Evolutionary conservation across 2,797 vertebrate species (phyloP).

Genomic region (Enteromius mattozi): DNA sequence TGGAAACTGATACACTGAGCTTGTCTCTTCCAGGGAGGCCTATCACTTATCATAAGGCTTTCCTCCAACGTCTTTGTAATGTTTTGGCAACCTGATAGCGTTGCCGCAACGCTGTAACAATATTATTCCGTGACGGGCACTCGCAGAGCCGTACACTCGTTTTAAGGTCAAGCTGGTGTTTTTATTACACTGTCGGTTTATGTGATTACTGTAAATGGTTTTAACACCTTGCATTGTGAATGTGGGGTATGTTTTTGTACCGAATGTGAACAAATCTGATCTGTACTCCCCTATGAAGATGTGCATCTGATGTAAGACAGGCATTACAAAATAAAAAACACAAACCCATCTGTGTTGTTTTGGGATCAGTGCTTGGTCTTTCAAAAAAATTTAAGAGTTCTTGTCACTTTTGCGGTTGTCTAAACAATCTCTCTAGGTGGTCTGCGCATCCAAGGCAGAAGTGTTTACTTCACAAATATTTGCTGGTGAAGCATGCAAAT

Average conservation of each 20-base stretch:
- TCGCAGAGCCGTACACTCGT: conserved; percentile 59
- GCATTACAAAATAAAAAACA: conserved; percentile 31
- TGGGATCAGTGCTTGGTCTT: neutral
- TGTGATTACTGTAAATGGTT: conserved; percentile 27
- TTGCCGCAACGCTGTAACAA: conserved; percentile 69
- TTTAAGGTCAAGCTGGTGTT: conserved; percentile 50
- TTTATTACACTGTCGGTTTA: conserved; percentile 19
- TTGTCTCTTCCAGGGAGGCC: conserved; percentile 55
- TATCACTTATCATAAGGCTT: conserved; percentile 66
- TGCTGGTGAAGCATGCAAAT: conserved; percentile 59
- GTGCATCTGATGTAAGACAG: conserved; percentile 1
- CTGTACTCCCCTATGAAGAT: conserved; percentile 1
- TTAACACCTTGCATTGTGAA: conserved; percentile 37
- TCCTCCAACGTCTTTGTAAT: conserved; percentile 68
- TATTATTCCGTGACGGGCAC: conserved; percentile 67
- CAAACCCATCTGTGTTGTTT: neutral
- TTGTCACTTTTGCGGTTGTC: neutral
- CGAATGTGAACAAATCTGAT: conserved; percentile 20
- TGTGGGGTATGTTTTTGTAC: conserved; percentile 6
- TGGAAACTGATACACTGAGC: conserved; percentile 63
- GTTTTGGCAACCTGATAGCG: conserved; percentile 70
- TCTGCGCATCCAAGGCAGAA: conserved; percentile 50
- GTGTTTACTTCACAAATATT: conserved; percentile 68
- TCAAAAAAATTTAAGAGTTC: conserved; percentile 10
- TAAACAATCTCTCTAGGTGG: conserved; percentile 65